Percentiles rank a stretch among this genome's conserved stretches.
These are phyloP conservation scores for Ridgeia piscesae DNA, from an alignment of 1,140 invertebrate species.

Conservation along the genomic window DNA sequence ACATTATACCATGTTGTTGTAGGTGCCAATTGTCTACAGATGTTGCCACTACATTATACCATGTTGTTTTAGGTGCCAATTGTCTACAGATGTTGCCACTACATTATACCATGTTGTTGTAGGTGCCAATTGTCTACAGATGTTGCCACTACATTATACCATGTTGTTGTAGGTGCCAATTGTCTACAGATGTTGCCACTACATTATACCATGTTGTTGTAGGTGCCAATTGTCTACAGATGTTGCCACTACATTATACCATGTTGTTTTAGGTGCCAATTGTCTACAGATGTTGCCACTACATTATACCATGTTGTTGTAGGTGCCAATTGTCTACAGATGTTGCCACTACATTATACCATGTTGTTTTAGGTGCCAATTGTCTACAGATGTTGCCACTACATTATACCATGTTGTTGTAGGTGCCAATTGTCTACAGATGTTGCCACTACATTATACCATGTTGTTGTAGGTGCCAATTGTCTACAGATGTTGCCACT, in stretches of 20 bases:
- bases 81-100: too few relatives aligned
- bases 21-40: background rate
- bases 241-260: too few relatives aligned
- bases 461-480: too few relatives aligned
- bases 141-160: too few relatives aligned
- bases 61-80: background rate
- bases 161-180: conserved; percentile 8
- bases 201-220: background rate
- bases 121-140: background rate
- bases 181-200: too few relatives aligned
- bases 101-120: background rate
- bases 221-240: background rate
- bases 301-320: too few relatives aligned
- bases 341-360: background rate
- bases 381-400: background rate
- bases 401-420: too few relatives aligned
- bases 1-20: background rate
- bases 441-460: background rate
- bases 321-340: too few relatives aligned
- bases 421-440: too few relatives aligned
- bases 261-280: too few relatives aligned
- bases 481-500: too few relatives aligned
- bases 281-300: background rate
- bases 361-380: too few relatives aligned
- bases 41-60: background rate